phyloP scores from a whole-genome alignment of 1,140 invertebrate species.

The Himalopsyche phryganea region DNA sequence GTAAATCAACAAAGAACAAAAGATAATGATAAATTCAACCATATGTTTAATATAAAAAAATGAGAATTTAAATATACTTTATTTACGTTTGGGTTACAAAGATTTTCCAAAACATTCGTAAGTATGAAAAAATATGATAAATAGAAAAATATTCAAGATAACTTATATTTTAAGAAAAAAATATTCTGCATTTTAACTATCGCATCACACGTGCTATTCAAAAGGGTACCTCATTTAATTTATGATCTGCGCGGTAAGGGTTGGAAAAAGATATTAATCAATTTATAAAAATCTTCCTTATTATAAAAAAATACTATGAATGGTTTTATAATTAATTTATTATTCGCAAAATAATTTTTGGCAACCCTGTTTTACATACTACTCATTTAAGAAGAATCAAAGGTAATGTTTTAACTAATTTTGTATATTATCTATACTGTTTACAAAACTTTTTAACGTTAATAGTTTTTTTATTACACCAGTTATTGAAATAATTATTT shows the following conservation, averaged over 20 bases:
- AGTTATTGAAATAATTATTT: no score
- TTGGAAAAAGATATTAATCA: background rate
- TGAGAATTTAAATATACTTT: background rate
- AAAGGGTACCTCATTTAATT: conserved; percentile 33
- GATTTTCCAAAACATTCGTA: background rate
- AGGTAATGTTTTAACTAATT: no score
- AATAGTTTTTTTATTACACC: no score
- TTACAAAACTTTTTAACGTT: no score
- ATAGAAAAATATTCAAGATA: background rate
- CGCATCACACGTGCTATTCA: conserved; percentile 32
- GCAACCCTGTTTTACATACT: conserved; percentile 9
- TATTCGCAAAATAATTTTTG: conserved; percentile 3
- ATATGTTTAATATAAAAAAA: background rate
- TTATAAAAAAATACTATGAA: background rate
- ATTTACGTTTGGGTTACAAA: background rate
- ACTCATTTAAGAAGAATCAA: conserved; percentile 1
- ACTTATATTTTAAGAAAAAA: no score
- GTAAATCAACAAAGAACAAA: no score
- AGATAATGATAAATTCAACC: no score
- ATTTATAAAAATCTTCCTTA: no score
- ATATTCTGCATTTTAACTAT: background rate
- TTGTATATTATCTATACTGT: no score
- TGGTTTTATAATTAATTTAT: conserved; percentile 1
- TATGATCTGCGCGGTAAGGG: conserved; percentile 12
- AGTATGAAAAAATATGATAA: background rate